Conservation (phyloP, 2,888 invertebrate species). For the Eupithecia subfuscata region DNA sequence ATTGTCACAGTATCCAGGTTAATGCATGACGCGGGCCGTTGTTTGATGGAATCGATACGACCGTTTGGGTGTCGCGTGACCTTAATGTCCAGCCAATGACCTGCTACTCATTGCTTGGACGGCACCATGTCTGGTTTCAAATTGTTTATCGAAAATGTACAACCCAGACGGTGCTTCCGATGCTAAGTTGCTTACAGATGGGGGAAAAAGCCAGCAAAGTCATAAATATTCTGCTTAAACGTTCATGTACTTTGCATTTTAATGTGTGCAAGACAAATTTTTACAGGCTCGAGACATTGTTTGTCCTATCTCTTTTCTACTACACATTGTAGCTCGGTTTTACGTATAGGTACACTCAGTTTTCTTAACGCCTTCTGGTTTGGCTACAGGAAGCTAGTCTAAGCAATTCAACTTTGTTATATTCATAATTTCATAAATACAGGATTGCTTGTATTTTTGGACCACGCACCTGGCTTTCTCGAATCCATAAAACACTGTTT, state of each 20-base stretch:
- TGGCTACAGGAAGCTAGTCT: neutral
- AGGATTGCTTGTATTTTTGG: neutral
- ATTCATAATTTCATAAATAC: neutral
- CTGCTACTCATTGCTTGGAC: slow-evolving; percentile 29
- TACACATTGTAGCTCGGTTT: neutral
- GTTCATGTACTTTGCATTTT: neutral
- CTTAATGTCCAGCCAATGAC: slow-evolving; percentile 43
- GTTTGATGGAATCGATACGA: slow-evolving; percentile 40
- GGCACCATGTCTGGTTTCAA: slow-evolving; percentile 21
- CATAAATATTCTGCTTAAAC: neutral
- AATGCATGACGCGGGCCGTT: slow-evolving; percentile 32
- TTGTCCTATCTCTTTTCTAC: neutral
- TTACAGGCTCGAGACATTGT: neutral
- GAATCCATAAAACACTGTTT: slow-evolving; percentile 1
- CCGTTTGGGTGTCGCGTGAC: slow-evolving; percentile 35
- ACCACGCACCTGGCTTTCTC: neutral
- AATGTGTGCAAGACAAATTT: neutral
- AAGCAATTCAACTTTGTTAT: neutral
- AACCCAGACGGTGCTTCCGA: neutral
- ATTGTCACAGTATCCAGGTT: slow-evolving; percentile 35
- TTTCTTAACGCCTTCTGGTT: neutral
- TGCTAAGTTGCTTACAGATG: neutral
- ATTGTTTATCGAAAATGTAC: slow-evolving; percentile 11
- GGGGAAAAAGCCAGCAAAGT: neutral
- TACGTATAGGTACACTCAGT: neutral